Evolutionary conservation across 2,113 vertebrate genomes (phyloP), one percentile per base, ranked within the genome.

Genomic region (Myotis brandtii): DNA sequence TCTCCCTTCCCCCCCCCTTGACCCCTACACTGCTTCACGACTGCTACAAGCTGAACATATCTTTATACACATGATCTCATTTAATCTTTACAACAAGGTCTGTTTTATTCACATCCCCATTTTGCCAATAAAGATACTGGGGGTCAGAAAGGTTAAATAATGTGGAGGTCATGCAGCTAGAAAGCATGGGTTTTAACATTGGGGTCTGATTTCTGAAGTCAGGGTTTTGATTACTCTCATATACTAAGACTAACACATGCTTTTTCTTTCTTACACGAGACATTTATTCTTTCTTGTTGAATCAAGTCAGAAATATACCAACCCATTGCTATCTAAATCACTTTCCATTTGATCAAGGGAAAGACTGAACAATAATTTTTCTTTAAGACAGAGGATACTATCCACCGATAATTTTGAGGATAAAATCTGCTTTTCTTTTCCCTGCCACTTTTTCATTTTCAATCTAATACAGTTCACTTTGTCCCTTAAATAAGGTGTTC

Each of bases 401-500:
- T 23, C 43, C 83, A 83, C 64, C 59, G 69, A 80, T 92, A 56
- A 82, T 92, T 93, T 81, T 86, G 72, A 94, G 88, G 62, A 90
- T 89, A 67, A 92, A 89, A 64, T 46, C 94, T 96, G 76, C n/a
- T 75, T 50, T 93, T 96, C 95, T 54, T 89, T 95, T 97, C 77
- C 86, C 80, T 96, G 37, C 23, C 86, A 70, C 86, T 93, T 96
- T 97, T 54, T 87, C 70, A 96, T 96, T 97, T 97, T 97, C 76
- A 97, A 97, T 50, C 54, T 93, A 76, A 93, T 95, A 48, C 84
- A 96, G 69, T 93, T 97, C 91, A 96, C 97, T 98, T 95, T 97
- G 95, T 97, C 94, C 97, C 89, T 95, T 97, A 96, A 98, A 96
- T 97, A 98, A 98, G 93, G 95, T 97, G 80, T 93, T 98, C 95